Percentiles rank a stretch among this genome's conserved stretches.
Conservation (phyloP, 2,888 invertebrate species). For the Deilephila elpenor region DNA sequence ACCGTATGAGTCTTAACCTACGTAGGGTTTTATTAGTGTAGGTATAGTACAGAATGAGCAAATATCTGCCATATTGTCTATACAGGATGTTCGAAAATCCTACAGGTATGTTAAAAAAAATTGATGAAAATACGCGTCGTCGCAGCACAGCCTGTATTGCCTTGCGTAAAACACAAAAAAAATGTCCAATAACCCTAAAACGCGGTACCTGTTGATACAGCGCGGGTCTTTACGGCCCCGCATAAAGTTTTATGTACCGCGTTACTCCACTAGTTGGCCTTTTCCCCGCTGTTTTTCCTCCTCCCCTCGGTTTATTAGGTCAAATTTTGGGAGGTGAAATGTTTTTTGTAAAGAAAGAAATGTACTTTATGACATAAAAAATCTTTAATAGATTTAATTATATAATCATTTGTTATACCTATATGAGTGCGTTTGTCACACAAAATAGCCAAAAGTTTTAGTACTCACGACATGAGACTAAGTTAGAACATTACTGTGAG, state of each 20-base stretch:
- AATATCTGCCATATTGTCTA: too few species aligned
- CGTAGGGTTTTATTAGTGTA: too few species aligned
- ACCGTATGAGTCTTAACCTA: too few species aligned
- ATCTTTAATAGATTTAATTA: too few species aligned
- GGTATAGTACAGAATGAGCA: too few species aligned
- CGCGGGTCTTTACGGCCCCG: slow-evolving; percentile 54
- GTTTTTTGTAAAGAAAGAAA: background rate
- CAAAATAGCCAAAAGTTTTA: background rate
- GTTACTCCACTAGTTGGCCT: slow-evolving; percentile 48
- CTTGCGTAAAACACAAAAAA: slow-evolving; percentile 16
- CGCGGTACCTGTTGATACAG: slow-evolving; percentile 60
- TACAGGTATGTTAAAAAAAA: too few species aligned
- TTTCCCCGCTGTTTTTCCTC: slow-evolving; percentile 39
- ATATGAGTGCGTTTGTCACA: too few species aligned
- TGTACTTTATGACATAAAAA: background rate
- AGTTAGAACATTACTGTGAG: too few species aligned
- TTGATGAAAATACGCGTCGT: too few species aligned
- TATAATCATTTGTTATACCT: too few species aligned
- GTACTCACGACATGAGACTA: background rate
- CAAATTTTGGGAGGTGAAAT: slow-evolving; percentile 31
- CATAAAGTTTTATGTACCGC: slow-evolving; percentile 62
- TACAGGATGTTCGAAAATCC: too few species aligned
- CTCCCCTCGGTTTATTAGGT: slow-evolving; percentile 42
- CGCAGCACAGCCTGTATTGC: too few species aligned
- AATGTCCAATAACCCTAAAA: slow-evolving; percentile 57